Percentiles rank a stretch among this genome's conserved stretches.
Conservation (phyloP, 2,113 vertebrate species). For the Copsychus sechellarum region DNA sequence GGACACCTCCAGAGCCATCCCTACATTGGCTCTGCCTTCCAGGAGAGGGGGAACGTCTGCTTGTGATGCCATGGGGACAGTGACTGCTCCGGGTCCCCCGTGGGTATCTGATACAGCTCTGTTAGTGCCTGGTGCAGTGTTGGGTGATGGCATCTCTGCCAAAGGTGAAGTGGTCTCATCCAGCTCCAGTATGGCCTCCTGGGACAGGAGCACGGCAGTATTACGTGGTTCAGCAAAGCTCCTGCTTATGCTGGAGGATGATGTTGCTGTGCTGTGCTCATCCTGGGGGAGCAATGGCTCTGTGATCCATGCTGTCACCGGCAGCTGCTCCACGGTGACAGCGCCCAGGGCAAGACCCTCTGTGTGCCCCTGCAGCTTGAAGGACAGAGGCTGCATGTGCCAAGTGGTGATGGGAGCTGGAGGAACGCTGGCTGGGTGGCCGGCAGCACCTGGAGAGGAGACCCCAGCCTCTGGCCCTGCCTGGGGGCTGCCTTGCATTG, state of each 20-base stretch:
- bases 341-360: background rate
- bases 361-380: accelerated
- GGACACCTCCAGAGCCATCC: background rate
- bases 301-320: accelerated
- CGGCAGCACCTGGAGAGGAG: accelerated
- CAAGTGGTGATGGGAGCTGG: accelerated
- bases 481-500: background rate
- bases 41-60: accelerated
- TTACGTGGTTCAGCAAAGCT: background rate
- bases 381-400: background rate
- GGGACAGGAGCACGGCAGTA: accelerated
- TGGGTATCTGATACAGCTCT: background rate
- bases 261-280: background rate
- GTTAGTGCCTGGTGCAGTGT: accelerated
- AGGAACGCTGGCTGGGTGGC: accelerated
- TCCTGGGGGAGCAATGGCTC: background rate
- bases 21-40: background rate
- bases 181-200: background rate
- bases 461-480: background rate
- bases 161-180: background rate
- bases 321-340: accelerated
- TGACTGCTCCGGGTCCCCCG: background rate
- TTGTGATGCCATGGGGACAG: accelerated
- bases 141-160: background rate
- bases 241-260: background rate